These are phyloP conservation scores for Lathamus discolor DNA, from an alignment of 2,113 vertebrate species.

Conservation along the genomic window DNA sequence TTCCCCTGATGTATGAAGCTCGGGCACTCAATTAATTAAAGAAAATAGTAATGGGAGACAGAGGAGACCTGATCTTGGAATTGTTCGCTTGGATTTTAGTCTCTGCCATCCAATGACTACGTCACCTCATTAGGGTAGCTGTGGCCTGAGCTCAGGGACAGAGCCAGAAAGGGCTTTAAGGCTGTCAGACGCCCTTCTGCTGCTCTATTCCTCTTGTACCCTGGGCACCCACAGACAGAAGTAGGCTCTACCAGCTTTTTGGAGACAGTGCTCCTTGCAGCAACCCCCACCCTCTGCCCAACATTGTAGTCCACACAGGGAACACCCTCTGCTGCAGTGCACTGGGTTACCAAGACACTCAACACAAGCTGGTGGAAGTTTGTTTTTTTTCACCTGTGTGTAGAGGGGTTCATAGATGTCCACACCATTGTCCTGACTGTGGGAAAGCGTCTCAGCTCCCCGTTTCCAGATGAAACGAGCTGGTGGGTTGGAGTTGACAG, in stretches of 20 bases:
- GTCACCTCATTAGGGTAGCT: background rate
- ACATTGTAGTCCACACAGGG: background rate
- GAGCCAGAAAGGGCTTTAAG: background rate
- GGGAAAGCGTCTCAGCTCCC: conserved; percentile 83
- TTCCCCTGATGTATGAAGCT: background rate
- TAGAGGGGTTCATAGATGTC: conserved; percentile 99
- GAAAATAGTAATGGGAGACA: background rate
- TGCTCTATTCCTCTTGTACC: background rate
- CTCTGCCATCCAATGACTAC: background rate
- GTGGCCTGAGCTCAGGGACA: background rate
- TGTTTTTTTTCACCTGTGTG: conserved; percentile 82
- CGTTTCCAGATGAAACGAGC: conserved; percentile 98
- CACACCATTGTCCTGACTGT: conserved; percentile 96
- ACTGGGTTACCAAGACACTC: background rate
- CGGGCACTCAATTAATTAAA: background rate
- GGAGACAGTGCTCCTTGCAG: background rate
- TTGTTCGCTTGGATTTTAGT: background rate
- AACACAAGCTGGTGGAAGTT: background rate
- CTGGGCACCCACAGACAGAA: background rate
- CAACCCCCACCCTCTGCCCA: background rate
- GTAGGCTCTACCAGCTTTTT: background rate
- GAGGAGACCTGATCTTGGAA: background rate
- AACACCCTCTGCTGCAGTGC: background rate
- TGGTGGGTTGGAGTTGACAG: conserved; percentile 96
- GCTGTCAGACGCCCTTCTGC: background rate